Evolutionary conservation across 2,888 invertebrate species (phyloP), one percentile per base, ranked within the genome.

Genomic region (Lysandra bellargus): DNA sequence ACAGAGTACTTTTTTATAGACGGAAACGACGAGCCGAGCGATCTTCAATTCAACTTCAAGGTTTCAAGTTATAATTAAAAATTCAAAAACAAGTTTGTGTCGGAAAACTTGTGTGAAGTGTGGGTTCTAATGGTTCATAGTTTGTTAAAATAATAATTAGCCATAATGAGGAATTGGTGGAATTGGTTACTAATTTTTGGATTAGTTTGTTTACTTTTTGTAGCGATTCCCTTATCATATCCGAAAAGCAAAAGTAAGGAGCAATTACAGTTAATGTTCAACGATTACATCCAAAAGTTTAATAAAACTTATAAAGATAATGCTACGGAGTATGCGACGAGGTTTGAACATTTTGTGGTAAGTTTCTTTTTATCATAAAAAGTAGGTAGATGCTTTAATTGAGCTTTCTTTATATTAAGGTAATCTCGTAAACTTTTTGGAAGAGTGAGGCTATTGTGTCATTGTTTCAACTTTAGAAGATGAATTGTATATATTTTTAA

Each of bases 341-440:
- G 95, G 84, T 94, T 95, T 81, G 86, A 92, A 80, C 92, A 94
- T 83, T 96, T 96, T 86, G 89, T 95, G 89, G 96, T 96, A 88
- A 89, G 91, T 87, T 17, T 83, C 9, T 12, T 61, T 23, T 61
- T 30, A 30, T 30, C 3, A 4, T 57, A 57, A 17, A 57, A 57
- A 57, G 17, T 57, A 17, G 57, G 57, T 57, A 57, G 17, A 49
- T 49, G 17, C 57, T 79, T 64, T 78, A 14, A 57, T 79, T 82
- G 44, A 82, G 49, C 44, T 76, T 57, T 30, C 44, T 40, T 33
- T 44, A 23, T 23, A 23, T 23, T 23, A 23, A 23, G 23, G 23
- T 23, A 23, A 23, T 23, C 23, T 23, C 23, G 23, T 23, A 23
- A 23, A 23, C 23, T 23, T 23, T 23, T 23, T 23, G 23, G 23